A percentile compares a stretch with the other conserved stretches of the same genome.
Evolutionary conservation across 2,888 invertebrate species (phyloP).

Genomic region (Chaetogeoica ovagalla): DNA sequence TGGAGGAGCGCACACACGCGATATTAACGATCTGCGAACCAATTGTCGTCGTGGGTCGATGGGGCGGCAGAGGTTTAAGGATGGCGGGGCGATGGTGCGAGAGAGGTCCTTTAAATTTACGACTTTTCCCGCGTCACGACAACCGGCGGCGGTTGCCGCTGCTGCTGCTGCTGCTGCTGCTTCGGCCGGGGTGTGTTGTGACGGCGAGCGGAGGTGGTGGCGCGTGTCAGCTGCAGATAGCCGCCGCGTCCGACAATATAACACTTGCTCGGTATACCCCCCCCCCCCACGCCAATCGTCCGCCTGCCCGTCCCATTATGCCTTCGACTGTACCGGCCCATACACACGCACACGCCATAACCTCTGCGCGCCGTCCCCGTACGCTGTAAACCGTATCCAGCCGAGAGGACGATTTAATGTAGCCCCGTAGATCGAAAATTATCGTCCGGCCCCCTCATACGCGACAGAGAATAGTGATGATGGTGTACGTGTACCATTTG

Average conservation of each 20-base stretch:
- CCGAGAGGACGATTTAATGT: conserved; percentile 48
- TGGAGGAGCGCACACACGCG: not conserved
- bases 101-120: conserved; percentile 42
- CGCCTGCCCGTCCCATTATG: too few relatives aligned
- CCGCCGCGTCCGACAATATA: conserved; percentile 47
- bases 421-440: conserved; percentile 50
- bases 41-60: conserved; percentile 35
- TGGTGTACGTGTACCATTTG: too few relatives aligned
- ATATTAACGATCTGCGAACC: conserved; percentile 37
- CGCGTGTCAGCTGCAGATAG: conserved; percentile 52
- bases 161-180: too few relatives aligned
- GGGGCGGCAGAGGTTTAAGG: too few relatives aligned
- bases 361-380: too few relatives aligned
- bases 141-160: not conserved
- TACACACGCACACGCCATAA: too few relatives aligned
- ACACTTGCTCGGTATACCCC: conserved; percentile 46
- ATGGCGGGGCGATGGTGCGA: not conserved
- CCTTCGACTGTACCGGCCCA: too few relatives aligned
- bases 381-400: conserved; percentile 35
- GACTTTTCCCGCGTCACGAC: conserved; percentile 39
- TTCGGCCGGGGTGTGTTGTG: not conserved
- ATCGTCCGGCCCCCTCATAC: conserved; percentile 30
- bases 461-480: too few relatives aligned
- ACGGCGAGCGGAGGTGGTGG: not conserved
- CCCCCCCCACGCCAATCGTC: not conserved